Evolutionary conservation across 2,888 invertebrate genomes (phyloP), one percentile per base, ranked within the genome.

Genomic region (Caenorhabditis sp.): DNA sequence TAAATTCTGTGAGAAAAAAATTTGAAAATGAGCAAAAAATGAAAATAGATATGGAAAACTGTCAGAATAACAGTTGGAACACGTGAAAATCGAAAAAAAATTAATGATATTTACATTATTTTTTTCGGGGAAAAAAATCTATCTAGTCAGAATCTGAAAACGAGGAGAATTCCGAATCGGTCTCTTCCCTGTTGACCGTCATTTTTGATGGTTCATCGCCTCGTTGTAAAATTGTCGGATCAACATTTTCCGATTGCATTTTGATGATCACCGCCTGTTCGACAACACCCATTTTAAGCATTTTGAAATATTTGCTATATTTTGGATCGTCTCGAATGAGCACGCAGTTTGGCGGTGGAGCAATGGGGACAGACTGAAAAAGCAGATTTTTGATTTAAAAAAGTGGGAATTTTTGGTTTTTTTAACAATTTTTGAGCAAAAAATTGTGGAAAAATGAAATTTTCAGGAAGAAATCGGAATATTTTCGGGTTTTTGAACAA

Each of bases 271-370:
- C 83, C 1, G 83, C 85, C 10, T 77, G 73, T 64, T 83, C 82
- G 4, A 78, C 78, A 24, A 84, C 77, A n/a, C 84, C 84, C 76
- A 84, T 67, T 76, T 76, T 79, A 49, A 85, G 62, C 85, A 85
- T 84, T 68, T 84, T 84, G 69, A 83, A 84, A 62, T 84, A 85
- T 59, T 84, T 84, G 26, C 66, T 61, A 62, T 73, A 82, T 24
- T 26, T 36, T 5, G 82, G 81, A 74, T 85, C 79, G n/a, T 84
- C 77, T 19, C 74, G 78, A 23, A 78, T 64, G 12, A 69, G 26
- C 24, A 65, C 27, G 36, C 58, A 14, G 26, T 43, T 19, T n/a
- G 60, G n/a, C 1, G 64, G 24, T 54, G 43, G 49, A 27, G 31
- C 10, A 24, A 51, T 50, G 21, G 49, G 17, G 8, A 26, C 17